Base-by-base conservation (phyloP, 2,113 vertebrate genomes). In the Ailurus styani region DNA sequence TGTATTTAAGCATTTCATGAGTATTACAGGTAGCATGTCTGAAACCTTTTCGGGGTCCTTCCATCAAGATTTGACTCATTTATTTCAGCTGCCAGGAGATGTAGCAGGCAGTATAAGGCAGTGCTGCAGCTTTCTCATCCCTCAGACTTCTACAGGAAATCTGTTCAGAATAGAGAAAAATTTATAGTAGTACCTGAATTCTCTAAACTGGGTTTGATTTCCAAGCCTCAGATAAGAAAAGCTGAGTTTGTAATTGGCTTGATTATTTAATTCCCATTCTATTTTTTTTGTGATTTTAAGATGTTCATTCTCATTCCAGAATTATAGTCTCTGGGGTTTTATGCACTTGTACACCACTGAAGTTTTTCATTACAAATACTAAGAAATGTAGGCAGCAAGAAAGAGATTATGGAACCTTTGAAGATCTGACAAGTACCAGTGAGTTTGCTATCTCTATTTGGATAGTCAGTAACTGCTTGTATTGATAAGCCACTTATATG, bases 401-500 rank as follows among this genome's bases (percentile, higher is more conserved):
- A 96, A 94, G 23, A 42, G 29, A 17, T 75, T 87, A 60, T 0
- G 10, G 55, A 95, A 72, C 37, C 27, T 66, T 88, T 95, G n/a
- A 70, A 97, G 10, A 94, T 96, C 52, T 23, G 8, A 64, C 92
- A 91, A 60, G 64, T 97, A 54, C n/a, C 87, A 82, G 6, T 34
- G 96, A 72, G 89, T 31, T 23, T 93, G 9, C 20, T 86, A 13
- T 97, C 60, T 97, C 75, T 94, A 54, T 87, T 94, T 87, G 50
- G 82, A 93, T 37, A 96, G 93, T 72, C 23, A 94, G 78, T 91
- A 96, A 66, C 79, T 97, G 73, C 27, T 89, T 86, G 79, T 86
- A 87, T 70, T 96, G 54, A 97, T 96, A 97, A 97, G 70, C 27
- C 91, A 93, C 55, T 96, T 96, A 18, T 89, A 11, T 77, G 40